phyloP scores from a whole-genome alignment of 2,113 vertebrate genomes.

The Semicossyphus pulcher region DNA sequence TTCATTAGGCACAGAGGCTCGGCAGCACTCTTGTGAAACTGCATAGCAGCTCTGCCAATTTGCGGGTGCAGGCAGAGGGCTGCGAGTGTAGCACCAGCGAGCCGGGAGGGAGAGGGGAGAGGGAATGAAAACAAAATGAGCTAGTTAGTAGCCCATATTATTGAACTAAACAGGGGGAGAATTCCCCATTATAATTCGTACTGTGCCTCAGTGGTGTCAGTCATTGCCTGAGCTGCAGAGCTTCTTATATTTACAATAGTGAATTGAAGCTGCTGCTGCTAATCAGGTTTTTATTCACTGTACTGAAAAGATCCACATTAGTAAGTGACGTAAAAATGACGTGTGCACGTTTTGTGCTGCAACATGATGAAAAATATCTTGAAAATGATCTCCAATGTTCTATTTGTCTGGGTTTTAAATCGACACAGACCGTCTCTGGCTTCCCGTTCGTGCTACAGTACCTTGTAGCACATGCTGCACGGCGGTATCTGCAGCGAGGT shows the following conservation, averaged over 20 bases:
- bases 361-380: background rate
- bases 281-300: slow-evolving; percentile 48
- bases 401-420: slow-evolving; percentile 1
- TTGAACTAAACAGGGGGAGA: slow-evolving; percentile 64
- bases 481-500: slow-evolving; percentile 42
- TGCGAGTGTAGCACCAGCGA: slow-evolving; percentile 45
- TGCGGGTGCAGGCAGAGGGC: slow-evolving; percentile 59
- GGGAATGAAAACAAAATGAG: slow-evolving; percentile 64
- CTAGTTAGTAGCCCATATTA: slow-evolving; percentile 69
- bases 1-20: slow-evolving; percentile 79
- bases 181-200: slow-evolving; percentile 59
- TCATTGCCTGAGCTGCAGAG: slow-evolving; percentile 39
- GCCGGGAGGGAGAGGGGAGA: slow-evolving; percentile 36
- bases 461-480: slow-evolving; percentile 58
- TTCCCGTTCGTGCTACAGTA: slow-evolving; percentile 33
- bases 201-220: slow-evolving; percentile 31
- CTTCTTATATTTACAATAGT: slow-evolving; percentile 40
- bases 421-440: slow-evolving; percentile 17
- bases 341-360: background rate
- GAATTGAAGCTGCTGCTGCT: slow-evolving; percentile 38
- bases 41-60: slow-evolving; percentile 74
- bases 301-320: slow-evolving; percentile 6
- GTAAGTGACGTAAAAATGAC: background rate
- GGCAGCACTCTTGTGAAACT: slow-evolving; percentile 68
- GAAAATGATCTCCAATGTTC: background rate